Conservation (phyloP, 2,113 vertebrate species). For the Urocitellus parryii region DNA sequence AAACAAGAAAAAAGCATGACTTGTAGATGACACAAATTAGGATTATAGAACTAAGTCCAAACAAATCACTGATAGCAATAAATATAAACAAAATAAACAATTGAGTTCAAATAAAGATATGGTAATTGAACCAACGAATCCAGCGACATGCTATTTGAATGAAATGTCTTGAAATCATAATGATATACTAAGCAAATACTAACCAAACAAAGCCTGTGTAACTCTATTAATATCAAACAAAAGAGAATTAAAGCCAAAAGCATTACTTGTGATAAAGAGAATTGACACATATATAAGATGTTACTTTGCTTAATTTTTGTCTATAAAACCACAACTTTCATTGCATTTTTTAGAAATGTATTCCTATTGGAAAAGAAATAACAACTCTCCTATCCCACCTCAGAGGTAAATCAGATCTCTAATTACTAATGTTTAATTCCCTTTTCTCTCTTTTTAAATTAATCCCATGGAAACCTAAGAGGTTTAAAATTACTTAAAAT, state of each 20-base stretch:
- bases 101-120: neutral
- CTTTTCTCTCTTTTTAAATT: neutral
- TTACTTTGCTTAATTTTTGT: neutral
- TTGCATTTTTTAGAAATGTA: neutral
- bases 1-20: neutral
- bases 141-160: neutral
- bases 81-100: neutral
- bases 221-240: neutral
- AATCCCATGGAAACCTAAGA: neutral
- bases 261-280: conserved; percentile 5
- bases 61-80: neutral
- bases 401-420: neutral
- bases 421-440: neutral
- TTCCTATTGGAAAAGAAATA: neutral
- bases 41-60: neutral
- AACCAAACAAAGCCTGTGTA: neutral
- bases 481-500: neutral
- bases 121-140: neutral
- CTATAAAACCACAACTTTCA: neutral
- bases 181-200: neutral
- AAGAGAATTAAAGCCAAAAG: neutral
- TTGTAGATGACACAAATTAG: conserved; percentile 41
- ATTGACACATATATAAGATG: neutral
- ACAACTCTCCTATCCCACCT: neutral
- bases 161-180: neutral